Percentiles rank a stretch among this genome's conserved stretches.
phyloP scores from a whole-genome alignment of 2,888 invertebrate species.

The Lasioglossum figueresi region DNA sequence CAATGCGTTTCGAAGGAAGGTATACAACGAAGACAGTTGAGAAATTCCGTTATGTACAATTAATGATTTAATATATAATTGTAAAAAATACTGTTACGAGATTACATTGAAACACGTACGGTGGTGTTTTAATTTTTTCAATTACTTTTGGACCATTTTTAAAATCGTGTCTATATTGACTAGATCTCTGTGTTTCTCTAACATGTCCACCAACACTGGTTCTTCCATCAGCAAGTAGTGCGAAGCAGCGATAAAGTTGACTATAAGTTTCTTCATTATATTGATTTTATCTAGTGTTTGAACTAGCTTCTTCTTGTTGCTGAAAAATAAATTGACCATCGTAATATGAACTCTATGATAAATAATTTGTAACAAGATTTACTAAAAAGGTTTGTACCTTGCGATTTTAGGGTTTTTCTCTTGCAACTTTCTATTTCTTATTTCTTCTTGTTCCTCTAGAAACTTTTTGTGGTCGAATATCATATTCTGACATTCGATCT shows the following conservation, averaged over 20 bases:
- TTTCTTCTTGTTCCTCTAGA: constrained; percentile 65
- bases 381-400: constrained; percentile 46
- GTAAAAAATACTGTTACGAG: constrained; percentile 15
- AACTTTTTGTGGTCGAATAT: constrained; percentile 66
- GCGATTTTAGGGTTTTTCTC: constrained; percentile 67
- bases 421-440: constrained; percentile 57
- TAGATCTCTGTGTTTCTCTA: constrained; percentile 69
- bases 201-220: constrained; percentile 59
- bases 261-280: constrained; percentile 71
- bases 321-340: constrained; percentile 42
- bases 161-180: constrained; percentile 68
- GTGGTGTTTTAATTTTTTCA: not conserved
- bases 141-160: constrained; percentile 52
- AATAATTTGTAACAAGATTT: not conserved
- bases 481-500: constrained; percentile 63
- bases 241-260: constrained; percentile 68
- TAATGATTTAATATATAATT: constrained; percentile 25
- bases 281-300: constrained; percentile 66
- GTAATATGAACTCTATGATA: not conserved
- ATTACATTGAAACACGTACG: not conserved
- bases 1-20: not conserved
- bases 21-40: constrained; percentile 6
- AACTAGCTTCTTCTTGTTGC: constrained; percentile 63
- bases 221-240: constrained; percentile 40
- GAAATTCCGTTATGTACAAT: not conserved